phyloP scores from a whole-genome alignment of 2,797 vertebrate species.

The Hoplostethus mediterraneus region DNA sequence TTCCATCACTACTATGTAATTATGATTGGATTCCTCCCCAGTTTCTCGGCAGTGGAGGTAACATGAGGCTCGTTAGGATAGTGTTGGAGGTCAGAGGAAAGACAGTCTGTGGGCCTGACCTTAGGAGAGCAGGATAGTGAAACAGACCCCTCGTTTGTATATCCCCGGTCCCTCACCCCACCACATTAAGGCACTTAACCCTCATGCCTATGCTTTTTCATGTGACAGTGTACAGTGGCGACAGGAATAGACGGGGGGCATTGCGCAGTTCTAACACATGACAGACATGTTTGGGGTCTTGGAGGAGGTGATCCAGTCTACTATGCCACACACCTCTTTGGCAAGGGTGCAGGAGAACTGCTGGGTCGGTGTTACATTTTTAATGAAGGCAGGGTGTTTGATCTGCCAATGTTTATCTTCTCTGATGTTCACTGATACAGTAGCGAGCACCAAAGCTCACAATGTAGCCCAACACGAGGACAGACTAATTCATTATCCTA shows the following conservation, averaged over 20 bases:
- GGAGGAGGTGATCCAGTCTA: conserved; percentile 9
- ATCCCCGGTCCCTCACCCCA: conserved; percentile 31
- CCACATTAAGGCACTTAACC: conserved; percentile 6
- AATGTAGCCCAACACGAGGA: conserved; percentile 60
- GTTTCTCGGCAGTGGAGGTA: conserved; percentile 82
- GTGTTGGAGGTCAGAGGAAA: conserved; percentile 80
- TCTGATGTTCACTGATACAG: conserved; percentile 73
- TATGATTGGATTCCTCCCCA: conserved; percentile 82
- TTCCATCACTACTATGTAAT: conserved; percentile 82
- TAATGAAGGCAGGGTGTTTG: conserved; percentile 77
- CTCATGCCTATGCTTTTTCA: conserved; percentile 44
- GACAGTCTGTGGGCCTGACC: conserved; percentile 70
- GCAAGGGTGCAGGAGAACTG: conserved; percentile 57
- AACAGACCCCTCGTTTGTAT: conserved; percentile 38
- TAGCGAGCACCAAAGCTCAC: conserved; percentile 52
- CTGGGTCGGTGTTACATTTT: conserved; percentile 67
- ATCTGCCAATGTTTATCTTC: conserved; percentile 76
- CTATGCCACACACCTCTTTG: conserved; percentile 65
- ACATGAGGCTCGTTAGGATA: conserved; percentile 75
- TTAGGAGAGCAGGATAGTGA: conserved; percentile 49
- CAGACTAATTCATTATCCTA: conserved; percentile 76
- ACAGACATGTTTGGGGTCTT: conserved; percentile 43
- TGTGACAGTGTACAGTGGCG: conserved; percentile 32
- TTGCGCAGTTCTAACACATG: conserved; percentile 38
- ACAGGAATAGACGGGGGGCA: conserved; percentile 62